Evolutionary conservation across 1,140 invertebrate genomes (phyloP).

Genomic region (Procambarus clarkii): DNA sequence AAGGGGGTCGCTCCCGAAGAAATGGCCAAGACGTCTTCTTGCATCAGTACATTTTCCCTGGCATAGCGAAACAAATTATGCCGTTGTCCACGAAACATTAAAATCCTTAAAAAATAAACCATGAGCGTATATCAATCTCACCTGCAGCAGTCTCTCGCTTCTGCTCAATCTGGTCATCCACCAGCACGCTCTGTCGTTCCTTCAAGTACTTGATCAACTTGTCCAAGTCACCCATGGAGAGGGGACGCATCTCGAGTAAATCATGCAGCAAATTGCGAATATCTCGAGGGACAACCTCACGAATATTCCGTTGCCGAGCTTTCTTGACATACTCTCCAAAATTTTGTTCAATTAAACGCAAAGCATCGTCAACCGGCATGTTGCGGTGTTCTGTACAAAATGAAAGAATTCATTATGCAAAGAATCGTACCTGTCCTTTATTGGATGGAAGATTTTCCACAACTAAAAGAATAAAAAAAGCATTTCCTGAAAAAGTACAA

Average conservation of each 20-base stretch:
- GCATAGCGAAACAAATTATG: conserved; percentile 8
- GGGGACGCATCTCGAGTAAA: conserved; percentile 70
- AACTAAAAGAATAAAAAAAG: not conserved
- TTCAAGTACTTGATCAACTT: conserved; percentile 72
- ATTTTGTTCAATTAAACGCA: conserved; percentile 86
- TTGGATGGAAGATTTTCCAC: not conserved
- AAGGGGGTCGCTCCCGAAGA: conserved; percentile 18
- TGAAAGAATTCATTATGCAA: conserved; percentile 65
- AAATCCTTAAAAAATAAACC: conserved; percentile 16
- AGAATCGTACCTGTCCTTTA: conserved; percentile 26
- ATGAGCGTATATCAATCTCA: conserved; percentile 52
- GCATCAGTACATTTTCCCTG: not conserved
- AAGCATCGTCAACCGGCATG: conserved; percentile 94
- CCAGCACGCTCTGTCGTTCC: conserved; percentile 71
- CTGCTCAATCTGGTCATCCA: conserved; percentile 72
- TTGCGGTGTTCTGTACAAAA: conserved; percentile 88
- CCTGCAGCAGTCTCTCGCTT: conserved; percentile 72
- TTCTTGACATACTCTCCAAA: conserved; percentile 84
- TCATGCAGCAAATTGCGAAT: conserved; percentile 72
- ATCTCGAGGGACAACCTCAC: conserved; percentile 71
- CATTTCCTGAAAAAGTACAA: not conserved
- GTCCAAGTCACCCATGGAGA: conserved; percentile 72
- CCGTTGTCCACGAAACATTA: conserved; percentile 14
- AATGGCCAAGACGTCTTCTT: not conserved
- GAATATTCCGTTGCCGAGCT: conserved; percentile 70